Percentiles rank a stretch among this genome's conserved stretches.
Evolutionary conservation across 2,113 vertebrate genomes (phyloP).

Genomic region (chimpanzee (Pan troglodytes)): NHGRI_mPanTro3-v2.1_pri NC_072421.2:137147501-137148000

Average conservation of each 20-base stretch:
- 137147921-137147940: neutral
- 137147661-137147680: constrained; percentile 51
- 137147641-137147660: constrained; percentile 53
- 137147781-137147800: constrained; percentile 31
- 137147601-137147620: constrained; percentile 18
- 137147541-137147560: constrained; percentile 36
- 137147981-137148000: neutral
- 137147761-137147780: neutral
- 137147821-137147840: neutral
- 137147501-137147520: neutral
- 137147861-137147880: neutral
- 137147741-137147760: neutral
- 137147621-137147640: neutral
- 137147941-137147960: neutral
- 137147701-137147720: constrained; percentile 21
- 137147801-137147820: constrained; percentile 41
- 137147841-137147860: neutral
- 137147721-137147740: constrained; percentile 8
- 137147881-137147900: neutral
- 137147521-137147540: constrained; percentile 35
- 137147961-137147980: neutral
- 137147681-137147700: neutral
- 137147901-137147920: neutral
- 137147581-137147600: neutral
- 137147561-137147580: constrained; percentile 50